Percentiles rank a stretch among this genome's conserved stretches.
Conservation (phyloP, 2,888 invertebrate species). For the Serrognathus titanus region DNA sequence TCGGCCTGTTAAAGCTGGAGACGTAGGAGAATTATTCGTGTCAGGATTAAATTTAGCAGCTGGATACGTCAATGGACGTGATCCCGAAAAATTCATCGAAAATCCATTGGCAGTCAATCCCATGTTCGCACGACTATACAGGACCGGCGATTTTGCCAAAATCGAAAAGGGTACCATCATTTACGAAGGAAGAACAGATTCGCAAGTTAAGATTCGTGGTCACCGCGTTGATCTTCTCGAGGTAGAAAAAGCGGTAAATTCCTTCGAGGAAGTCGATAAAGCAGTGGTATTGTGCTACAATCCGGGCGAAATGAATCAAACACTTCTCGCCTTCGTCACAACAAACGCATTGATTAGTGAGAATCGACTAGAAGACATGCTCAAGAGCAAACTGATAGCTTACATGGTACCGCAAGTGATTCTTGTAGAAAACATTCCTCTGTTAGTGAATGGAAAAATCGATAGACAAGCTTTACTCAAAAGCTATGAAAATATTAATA, state of each 20-base stretch:
- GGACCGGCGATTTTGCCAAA: slow-evolving; percentile 81
- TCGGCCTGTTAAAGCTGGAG: slow-evolving; percentile 67
- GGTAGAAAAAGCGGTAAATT: slow-evolving; percentile 70
- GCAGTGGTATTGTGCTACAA: slow-evolving; percentile 77
- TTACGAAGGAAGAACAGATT: slow-evolving; percentile 81
- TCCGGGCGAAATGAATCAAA: slow-evolving; percentile 68
- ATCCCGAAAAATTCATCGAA: slow-evolving; percentile 69
- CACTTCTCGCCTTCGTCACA: slow-evolving; percentile 65
- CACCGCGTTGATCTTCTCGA: slow-evolving; percentile 83
- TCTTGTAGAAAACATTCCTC: slow-evolving; percentile 69
- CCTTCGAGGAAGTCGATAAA: slow-evolving; percentile 67
- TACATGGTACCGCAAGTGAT: slow-evolving; percentile 82
- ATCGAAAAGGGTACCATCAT: slow-evolving; percentile 63
- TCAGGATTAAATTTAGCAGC: slow-evolving; percentile 75
- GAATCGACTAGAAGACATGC: slow-evolving; percentile 60
- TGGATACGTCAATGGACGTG: slow-evolving; percentile 76
- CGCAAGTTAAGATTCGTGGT: slow-evolving; percentile 79
- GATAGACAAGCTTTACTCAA: slow-evolving; percentile 76
- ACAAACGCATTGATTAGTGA: slow-evolving; percentile 49
- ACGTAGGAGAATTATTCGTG: slow-evolving; percentile 79
- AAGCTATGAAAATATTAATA: slow-evolving; percentile 69
- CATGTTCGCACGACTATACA: slow-evolving; percentile 68
- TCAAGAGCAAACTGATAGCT: slow-evolving; percentile 63
- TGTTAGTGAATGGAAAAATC: slow-evolving; percentile 82
- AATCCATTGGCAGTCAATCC: slow-evolving; percentile 70